Percentiles rank a stretch among this genome's conserved stretches.
phyloP scores from a whole-genome alignment of 1,140 invertebrate genomes.

The Drosophila nikananu region DNA sequence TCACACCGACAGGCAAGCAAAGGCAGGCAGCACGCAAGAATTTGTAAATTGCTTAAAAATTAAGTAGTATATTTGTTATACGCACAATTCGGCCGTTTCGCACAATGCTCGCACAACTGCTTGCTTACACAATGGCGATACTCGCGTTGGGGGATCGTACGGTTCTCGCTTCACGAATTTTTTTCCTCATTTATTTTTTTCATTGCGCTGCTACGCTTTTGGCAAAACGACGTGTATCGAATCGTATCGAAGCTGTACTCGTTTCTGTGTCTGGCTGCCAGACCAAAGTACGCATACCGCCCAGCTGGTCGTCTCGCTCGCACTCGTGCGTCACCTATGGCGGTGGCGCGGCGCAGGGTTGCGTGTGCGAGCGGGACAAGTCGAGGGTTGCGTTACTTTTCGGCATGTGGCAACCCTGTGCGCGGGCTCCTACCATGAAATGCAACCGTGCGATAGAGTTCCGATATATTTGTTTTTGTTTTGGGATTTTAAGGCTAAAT shows the following conservation, averaged over 20 bases:
- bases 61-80: slow-evolving; percentile 57
- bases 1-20: slow-evolving; percentile 42
- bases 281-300: slow-evolving; percentile 71
- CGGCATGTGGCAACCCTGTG: slow-evolving; percentile 3
- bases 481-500: slow-evolving; percentile 13
- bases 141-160: slow-evolving; percentile 48
- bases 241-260: slow-evolving; percentile 75
- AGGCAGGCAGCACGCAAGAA: slow-evolving; percentile 74
- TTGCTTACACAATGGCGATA: slow-evolving; percentile 58
- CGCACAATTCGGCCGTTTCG: slow-evolving; percentile 64
- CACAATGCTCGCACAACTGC: slow-evolving; percentile 51
- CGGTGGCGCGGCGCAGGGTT: slow-evolving; percentile 43
- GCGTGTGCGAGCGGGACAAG: slow-evolving; percentile 60
- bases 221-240: slow-evolving; percentile 79
- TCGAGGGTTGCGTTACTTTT: slow-evolving; percentile 33
- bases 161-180: slow-evolving; percentile 73
- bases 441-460: slow-evolving; percentile 41
- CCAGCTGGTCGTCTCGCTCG: slow-evolving; percentile 46
- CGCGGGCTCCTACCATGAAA: slow-evolving; percentile 36
- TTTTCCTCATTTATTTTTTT: slow-evolving; percentile 81
- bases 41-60: slow-evolving; percentile 68
- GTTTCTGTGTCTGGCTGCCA: slow-evolving; percentile 66
- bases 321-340: slow-evolving; percentile 34
- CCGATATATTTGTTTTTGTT: slow-evolving; percentile 52
- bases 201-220: slow-evolving; percentile 78